Base-by-base conservation (phyloP, 2,113 vertebrate species). In the Psittacula cyanocephala region DNA sequence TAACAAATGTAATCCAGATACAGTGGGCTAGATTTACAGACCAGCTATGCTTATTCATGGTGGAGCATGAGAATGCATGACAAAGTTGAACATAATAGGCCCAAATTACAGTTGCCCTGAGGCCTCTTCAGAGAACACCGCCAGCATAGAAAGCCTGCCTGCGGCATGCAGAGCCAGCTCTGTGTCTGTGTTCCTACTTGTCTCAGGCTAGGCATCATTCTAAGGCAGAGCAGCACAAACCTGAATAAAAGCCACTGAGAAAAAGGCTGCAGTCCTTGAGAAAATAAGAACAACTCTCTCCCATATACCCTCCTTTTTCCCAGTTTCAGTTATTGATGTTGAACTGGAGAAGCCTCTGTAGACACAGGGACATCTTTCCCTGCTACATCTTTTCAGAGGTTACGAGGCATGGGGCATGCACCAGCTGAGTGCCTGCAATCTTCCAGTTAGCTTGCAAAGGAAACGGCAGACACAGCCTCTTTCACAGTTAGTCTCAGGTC, bases 1-100 rank as follows among this genome's bases (percentile, higher is more conserved):
- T 94, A 97, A 96, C 82, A 94, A 97, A 97, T 96, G 75, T 68
- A 95, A 97, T 88, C 89, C 95, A 96, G 93, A 96, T n/a, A 95
- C 90, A 92, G 55, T 33, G 65, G 86, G 72, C 24, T 55, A 81
- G 65, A 93, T 86, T 71, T 92, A 78, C 77, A 89, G 77, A 84
- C 52, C 39, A 88, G 86, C 77, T 77, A 92, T 69, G 72, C 65
- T 90, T 81, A 65, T 41, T 83, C 83, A 52, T 67, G 90, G 55
- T 69, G 76, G 23, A 87, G 69, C 76, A 91, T 43, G 69, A 94
- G 83, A 74, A 94, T 81, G 44, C 68, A 81, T 9, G 50, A 90
- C 0, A 16, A 84, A 69, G 29, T 14, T 72, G 39, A 71, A 44
- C 52, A 46, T 49, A 95, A 92, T 0, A 68, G 22, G 41, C 15